Percentiles rank a stretch among this genome's conserved stretches.
These are phyloP conservation scores for Tipula confusa DNA, from an alignment of 2,888 invertebrate species.

Conservation along the genomic window DNA sequence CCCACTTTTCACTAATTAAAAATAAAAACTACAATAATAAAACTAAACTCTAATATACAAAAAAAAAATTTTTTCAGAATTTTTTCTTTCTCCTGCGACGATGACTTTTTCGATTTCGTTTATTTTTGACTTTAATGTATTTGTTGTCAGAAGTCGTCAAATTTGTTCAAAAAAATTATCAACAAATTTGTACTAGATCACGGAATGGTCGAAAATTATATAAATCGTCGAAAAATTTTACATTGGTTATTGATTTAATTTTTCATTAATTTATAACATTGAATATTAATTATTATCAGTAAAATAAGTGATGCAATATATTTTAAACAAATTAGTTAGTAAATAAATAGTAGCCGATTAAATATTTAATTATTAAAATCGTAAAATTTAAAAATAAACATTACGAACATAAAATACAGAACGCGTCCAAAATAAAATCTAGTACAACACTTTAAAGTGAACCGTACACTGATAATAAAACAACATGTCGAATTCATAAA, in stretches of 20 bases:
- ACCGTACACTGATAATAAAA: not conserved
- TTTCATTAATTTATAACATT: not conserved
- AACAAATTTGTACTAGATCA: not conserved
- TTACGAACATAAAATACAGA: not conserved
- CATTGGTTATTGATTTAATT: not conserved
- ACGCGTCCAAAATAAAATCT: not conserved
- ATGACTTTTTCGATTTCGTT: slow-evolving; percentile 29
- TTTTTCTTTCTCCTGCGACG: slow-evolving; percentile 27
- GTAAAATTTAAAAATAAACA: not conserved
- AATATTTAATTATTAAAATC: not conserved
- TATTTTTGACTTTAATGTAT: not conserved
- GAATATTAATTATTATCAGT: not conserved
- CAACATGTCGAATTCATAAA: not conserved
- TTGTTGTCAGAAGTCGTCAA: slow-evolving; percentile 13
- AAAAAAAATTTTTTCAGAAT: slow-evolving; percentile 20
- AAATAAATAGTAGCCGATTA: not conserved
- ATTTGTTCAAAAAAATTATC: not conserved
- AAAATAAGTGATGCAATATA: not conserved
- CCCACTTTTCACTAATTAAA: not conserved
- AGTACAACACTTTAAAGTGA: not conserved
- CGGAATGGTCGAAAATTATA: not conserved
- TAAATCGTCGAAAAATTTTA: not conserved
- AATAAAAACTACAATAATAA: not conserved
- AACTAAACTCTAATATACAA: slow-evolving; percentile 20
- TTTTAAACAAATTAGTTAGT: not conserved